Percentiles rank a stretch among this genome's conserved stretches.
These are phyloP conservation scores for Exocentrus adspersus DNA, from an alignment of 2,888 invertebrate genomes.

Conservation along the genomic window DNA sequence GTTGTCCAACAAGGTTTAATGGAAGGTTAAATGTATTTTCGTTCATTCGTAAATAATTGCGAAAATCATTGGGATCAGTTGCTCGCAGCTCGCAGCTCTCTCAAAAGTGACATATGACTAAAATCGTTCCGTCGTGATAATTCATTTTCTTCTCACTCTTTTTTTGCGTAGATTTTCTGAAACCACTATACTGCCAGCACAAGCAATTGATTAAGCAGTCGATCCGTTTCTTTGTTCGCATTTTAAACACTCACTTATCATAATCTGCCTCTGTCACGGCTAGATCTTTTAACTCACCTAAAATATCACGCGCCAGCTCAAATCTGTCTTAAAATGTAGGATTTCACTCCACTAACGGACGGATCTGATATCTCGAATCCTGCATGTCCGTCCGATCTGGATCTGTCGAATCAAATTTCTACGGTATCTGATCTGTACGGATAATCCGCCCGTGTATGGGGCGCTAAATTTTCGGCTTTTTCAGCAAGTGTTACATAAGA, in stretches of 20 bases:
- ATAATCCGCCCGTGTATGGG: not conserved
- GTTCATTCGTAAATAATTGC: slow-evolving; percentile 23
- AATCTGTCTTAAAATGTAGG: not conserved
- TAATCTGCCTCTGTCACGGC: not conserved
- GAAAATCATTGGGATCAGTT: slow-evolving; percentile 16
- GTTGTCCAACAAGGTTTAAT: slow-evolving; percentile 9
- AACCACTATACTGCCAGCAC: slow-evolving; percentile 5
- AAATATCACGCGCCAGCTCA: not conserved
- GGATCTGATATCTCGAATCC: not conserved
- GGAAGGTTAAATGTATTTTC: slow-evolving; percentile 13
- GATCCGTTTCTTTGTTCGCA: slow-evolving; percentile 15
- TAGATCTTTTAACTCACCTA: not conserved
- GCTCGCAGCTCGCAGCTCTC: slow-evolving; percentile 12
- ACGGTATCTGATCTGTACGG: not conserved
- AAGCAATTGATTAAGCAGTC: slow-evolving; percentile 16
- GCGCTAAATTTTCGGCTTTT: too few species aligned
- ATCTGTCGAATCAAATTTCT: not conserved
- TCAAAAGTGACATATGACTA: slow-evolving; percentile 15
- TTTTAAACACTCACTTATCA: slow-evolving; percentile 2
- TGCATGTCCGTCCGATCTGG: not conserved
- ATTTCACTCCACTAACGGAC: not conserved
- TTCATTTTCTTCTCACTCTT: slow-evolving; percentile 14
- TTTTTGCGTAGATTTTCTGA: slow-evolving; percentile 11
- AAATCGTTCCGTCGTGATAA: slow-evolving; percentile 3
- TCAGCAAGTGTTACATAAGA: too few species aligned